These are phyloP conservation scores for Cebidichthys violaceus DNA, from an alignment of 2,113 vertebrate species.

Conservation along the genomic window DNA sequence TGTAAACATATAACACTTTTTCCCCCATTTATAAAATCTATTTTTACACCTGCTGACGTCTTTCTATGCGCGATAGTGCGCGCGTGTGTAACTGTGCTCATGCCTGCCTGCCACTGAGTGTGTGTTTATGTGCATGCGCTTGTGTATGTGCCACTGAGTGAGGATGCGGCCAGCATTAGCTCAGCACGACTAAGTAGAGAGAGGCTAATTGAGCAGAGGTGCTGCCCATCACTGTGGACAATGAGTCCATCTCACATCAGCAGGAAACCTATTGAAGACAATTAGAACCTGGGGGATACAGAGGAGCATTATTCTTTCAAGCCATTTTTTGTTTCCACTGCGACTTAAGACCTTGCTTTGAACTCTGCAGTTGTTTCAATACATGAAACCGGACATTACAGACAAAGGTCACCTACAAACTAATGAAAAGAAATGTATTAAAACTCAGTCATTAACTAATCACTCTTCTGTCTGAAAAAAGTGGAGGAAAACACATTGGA, in stretches of 20 bases:
- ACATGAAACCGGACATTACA: slow-evolving; percentile 6
- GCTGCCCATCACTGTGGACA: slow-evolving; percentile 71
- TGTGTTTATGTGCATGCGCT: slow-evolving; percentile 6
- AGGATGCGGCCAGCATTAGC: slow-evolving; percentile 48
- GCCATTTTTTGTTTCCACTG: slow-evolving; percentile 46
- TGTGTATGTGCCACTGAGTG: neutral
- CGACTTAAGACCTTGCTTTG: slow-evolving; percentile 40
- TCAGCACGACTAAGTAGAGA: slow-evolving; percentile 53
- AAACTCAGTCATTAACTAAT: neutral
- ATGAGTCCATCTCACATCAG: slow-evolving; percentile 71
- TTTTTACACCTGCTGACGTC: slow-evolving; percentile 72
- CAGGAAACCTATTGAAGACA: slow-evolving; percentile 74
- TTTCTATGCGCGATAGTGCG: slow-evolving; percentile 7
- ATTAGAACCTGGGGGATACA: slow-evolving; percentile 72
- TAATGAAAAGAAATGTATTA: neutral
- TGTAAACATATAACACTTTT: slow-evolving; percentile 68
- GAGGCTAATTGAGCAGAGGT: slow-evolving; percentile 69
- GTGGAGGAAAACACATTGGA: neutral
- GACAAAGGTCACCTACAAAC: slow-evolving; percentile 5
- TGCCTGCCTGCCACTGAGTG: neutral
- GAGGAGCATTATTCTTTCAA: slow-evolving; percentile 59
- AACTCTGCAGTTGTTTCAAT: slow-evolving; percentile 36
- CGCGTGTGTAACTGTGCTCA: neutral
- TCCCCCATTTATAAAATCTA: slow-evolving; percentile 69
- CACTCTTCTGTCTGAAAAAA: neutral